These are phyloP conservation scores for Dasypogon diadema DNA, from an alignment of 2,888 invertebrate genomes.

Conservation along the genomic window DNA sequence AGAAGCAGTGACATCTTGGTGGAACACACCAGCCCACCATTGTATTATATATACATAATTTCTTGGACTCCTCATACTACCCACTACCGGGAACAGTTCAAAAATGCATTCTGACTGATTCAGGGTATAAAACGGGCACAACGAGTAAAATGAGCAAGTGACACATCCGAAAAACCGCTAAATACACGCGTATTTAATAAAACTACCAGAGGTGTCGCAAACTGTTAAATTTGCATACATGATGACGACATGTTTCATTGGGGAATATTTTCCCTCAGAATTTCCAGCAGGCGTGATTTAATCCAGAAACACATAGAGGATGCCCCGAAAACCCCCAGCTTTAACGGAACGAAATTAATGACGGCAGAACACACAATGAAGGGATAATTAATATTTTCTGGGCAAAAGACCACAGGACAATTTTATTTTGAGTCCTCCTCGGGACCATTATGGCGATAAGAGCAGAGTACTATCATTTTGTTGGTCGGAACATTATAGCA, in stretches of 20 bases:
- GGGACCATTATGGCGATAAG: neutral
- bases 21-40: too few species aligned
- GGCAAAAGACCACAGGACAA: neutral
- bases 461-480: neutral
- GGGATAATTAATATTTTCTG: constrained; percentile 13
- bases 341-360: neutral
- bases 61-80: too few species aligned
- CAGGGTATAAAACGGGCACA: too few species aligned
- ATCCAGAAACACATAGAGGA: neutral
- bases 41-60: too few species aligned
- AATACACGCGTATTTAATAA: constrained; percentile 1
- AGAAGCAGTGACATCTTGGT: too few species aligned
- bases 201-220: constrained; percentile 1
- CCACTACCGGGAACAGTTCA: too few species aligned
- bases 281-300: neutral
- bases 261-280: neutral
- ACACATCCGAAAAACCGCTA: neutral
- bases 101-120: too few species aligned
- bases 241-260: neutral
- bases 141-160: too few species aligned
- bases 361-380: neutral
- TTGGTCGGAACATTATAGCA: neutral
- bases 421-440: neutral
- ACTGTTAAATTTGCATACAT: constrained; percentile 9
- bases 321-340: neutral